phyloP scores from a whole-genome alignment of 2,888 invertebrate genomes.

The Siphlonurus alternatus region DNA sequence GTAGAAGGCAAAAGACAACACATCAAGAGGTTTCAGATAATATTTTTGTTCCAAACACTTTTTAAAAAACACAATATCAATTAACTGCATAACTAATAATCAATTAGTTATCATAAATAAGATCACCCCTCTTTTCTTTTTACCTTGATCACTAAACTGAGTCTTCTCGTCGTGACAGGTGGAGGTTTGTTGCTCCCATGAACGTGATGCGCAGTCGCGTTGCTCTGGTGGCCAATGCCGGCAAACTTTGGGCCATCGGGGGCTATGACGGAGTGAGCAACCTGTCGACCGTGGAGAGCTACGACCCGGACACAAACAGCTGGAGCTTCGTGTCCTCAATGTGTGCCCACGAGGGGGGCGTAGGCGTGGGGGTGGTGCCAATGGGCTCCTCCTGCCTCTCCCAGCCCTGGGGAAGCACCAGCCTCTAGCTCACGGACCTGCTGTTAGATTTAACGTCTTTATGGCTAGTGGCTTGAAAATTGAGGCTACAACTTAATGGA shows the following conservation, averaged over 20 bases:
- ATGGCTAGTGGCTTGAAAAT: too few species aligned
- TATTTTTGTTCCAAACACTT: too few species aligned
- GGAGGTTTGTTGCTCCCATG: constrained; percentile 65
- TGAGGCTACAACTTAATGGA: too few species aligned
- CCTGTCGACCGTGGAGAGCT: constrained; percentile 68
- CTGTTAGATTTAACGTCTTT: too few species aligned
- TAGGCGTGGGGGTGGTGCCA: constrained; percentile 72
- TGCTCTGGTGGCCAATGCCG: constrained; percentile 66
- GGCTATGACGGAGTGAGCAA: constrained; percentile 67
- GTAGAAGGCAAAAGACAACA: too few species aligned
- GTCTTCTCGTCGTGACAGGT: constrained; percentile 30
- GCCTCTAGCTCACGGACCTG: too few species aligned
- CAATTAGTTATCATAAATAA: background rate
- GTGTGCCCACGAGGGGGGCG: constrained; percentile 78
- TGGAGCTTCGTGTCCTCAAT: constrained; percentile 62
- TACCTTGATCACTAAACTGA: constrained; percentile 10
- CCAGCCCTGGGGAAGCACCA: background rate
- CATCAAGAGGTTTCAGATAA: too few species aligned
- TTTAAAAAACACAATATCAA: too few species aligned
- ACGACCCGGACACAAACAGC: constrained; percentile 50
- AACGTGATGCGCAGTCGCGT: constrained; percentile 66
- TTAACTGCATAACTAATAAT: background rate
- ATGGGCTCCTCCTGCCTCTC: constrained; percentile 17
- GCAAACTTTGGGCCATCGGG: constrained; percentile 66
- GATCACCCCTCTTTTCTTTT: background rate